Base-by-base conservation (phyloP, 2,113 vertebrate species). In the Trochalopteron elliotii region DNA sequence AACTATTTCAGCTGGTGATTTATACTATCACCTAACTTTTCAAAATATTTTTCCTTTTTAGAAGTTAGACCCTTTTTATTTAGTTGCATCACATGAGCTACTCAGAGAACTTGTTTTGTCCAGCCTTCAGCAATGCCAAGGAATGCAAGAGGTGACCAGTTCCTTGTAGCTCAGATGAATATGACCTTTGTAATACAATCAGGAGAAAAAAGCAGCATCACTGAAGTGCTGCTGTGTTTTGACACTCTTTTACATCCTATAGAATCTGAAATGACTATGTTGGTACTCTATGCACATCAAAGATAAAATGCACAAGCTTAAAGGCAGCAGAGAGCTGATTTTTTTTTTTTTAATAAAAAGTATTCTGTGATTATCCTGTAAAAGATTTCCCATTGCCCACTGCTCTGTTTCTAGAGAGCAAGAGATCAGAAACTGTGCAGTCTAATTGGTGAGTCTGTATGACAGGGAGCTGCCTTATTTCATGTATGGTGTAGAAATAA, bases 371-470 rank as follows among this genome's bases (percentile, higher is more conserved):
- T 96, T 94, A 91, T 92, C 65, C 86, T 87, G 72, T 91, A 74
- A 90, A 91, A 92, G 79, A 75, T 95, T 96, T 95, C 74, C 74
- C 70, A 39, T 95, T 94, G 87, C 86, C 50, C 69, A 70, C 59
- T 93, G 60, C 59, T 96, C 82, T 94, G 30, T 37, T 95, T 71
- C 55, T 39, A 91, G 94, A 97, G 91, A 95, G 94, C 95, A 93
- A 96, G 92, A 96, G 96, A 94, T 93, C 87, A 95, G 96, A 97
- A 97, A 96, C 86, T 83, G 49, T 55, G 94, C 69, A 79, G 93
- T 95, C 90, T 94, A 97, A 97, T 94, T 94, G 90, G 72, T 86
- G 65, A 97, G 85, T 89, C 89, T 96, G 79, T 95, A 33, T 92
- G 94, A 93, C 88, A 93, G 87, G 75, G 95, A 94, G 76, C 84